Base-by-base conservation (phyloP, 2,797 vertebrate species). In the Macropodus opercularis region DNA sequence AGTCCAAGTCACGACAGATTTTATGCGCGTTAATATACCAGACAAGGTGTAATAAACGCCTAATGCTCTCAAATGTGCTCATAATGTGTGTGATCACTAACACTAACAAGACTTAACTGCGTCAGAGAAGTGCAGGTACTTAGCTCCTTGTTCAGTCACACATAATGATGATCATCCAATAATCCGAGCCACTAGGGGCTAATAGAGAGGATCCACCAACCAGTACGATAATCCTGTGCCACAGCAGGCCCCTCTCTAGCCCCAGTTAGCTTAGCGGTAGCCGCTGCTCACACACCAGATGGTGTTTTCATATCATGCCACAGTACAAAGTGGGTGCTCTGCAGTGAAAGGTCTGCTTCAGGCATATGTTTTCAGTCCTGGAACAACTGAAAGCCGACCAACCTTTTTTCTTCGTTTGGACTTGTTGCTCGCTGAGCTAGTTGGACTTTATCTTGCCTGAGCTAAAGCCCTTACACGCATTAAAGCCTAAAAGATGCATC, bases 301-400 rank as follows among this genome's bases (percentile, higher is more conserved):
- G 92, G 92, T 92, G 91, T 93, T 93, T 93, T 93, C 87, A 90
- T 91, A 91, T 90, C 63, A 90, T 91, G 90, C 90, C 63, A 31
- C 77, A 82, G 85, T 71, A 88, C 85, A 89, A 91, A 91, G 88
- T 89, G 89, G 85, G 73, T 79, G 76, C 85, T 88, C 85, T 40
- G 53, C 70, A 81, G 86, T 59, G 76, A 89, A 91, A 91, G 89
- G 90, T 89, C 90, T 86, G 84, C 86, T 55, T 54, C 68, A 69
- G 89, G 80, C 91, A 93, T 91, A 92, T 92, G 92, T 62, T 87
- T 76, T 72, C 75, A n/a, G 3, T 24, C 3, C 24, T 24, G 26
- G 13, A 21, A 4, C 15, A 13, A 40, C 26, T 24, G 14, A 60
- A 56, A 6, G 8, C 34, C 6, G n/a, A 27, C 21, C 55, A 22